Base-by-base conservation (phyloP, 1,140 invertebrate species). In the Formica selysi region DNA sequence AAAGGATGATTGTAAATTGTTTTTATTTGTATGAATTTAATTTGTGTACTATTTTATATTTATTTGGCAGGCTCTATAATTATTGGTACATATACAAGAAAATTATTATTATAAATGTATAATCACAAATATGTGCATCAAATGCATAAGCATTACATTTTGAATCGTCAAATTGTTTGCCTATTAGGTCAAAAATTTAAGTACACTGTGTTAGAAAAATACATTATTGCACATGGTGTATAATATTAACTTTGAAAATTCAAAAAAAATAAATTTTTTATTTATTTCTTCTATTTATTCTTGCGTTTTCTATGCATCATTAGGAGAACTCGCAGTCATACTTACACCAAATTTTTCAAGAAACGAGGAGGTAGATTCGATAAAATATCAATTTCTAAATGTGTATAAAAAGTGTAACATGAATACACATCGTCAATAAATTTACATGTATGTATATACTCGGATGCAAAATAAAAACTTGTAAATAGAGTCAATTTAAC, bases 401-500 rank as follows among this genome's bases (percentile, higher is more conserved):
- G 48, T 51, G 48, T 51, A 2, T 48, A 48, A 48, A 51, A 16
- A 5, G 0, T 51, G 3, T 4, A 51, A 51, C 4, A 16, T 51
- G 48, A 59, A 22, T 59, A 3, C 10, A 59, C n/a, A 59, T 22
- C n/a, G 19, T 57, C 4, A 51, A 51, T 4, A 3, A 51, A 51
- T 16, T 51, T 51, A 51, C 48, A 19, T 51, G 16, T 19, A 19
- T 16, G 48, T 51, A 51, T 16, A 19, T 51, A 51, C 13, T 44
- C 13, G 7, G 13, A 22, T 57, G 54, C 54, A 57, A 87, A 92
- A 91, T 91, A n/a, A 92, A 92, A 92, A 65, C 22, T 89, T 90
- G 74, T 92, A 91, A 22, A 91, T 89, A 87, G 54, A 79, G 44
- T 87, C 48, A 51, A 19, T 51, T 6, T 51, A 11, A 44, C 4